Evolutionary conservation across 2,113 vertebrate species (phyloP).

Genomic region (Grus americana): DNA sequence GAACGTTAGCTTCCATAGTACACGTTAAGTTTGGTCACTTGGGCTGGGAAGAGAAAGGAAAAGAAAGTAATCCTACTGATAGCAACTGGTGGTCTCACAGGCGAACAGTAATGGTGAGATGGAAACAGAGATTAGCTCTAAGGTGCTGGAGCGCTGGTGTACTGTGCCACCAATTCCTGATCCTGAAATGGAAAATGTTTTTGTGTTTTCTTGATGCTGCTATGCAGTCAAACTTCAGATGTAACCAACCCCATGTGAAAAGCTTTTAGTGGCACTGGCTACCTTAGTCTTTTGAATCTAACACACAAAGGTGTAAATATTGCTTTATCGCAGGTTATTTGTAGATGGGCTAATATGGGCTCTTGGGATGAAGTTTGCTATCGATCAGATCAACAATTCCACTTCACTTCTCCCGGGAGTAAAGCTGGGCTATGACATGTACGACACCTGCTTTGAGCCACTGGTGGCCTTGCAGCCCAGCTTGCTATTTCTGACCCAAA

Average conservation of each 20-base stretch:
- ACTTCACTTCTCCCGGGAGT: conserved; percentile 78
- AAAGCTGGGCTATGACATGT: conserved; percentile 80
- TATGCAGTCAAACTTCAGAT: neutral
- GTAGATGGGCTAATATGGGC: conserved; percentile 73
- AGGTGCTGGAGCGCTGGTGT: neutral
- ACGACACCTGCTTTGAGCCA: conserved; percentile 77
- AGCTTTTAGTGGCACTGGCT: neutral
- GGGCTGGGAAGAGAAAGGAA: neutral
- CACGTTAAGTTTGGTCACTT: fast-evolving
- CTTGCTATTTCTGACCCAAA: conserved; percentile 75
- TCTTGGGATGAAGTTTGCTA: conserved; percentile 83
- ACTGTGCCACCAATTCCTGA: neutral
- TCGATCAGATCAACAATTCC: conserved; percentile 89
- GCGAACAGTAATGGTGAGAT: fast-evolving
- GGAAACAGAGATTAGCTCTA: neutral
- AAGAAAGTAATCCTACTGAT: neutral
- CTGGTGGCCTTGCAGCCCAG: conserved; percentile 76
- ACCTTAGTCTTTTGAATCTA: neutral
- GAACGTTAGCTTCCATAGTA: fast-evolving
- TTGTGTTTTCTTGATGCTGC: neutral
- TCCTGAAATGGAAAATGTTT: neutral
- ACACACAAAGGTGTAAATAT: neutral
- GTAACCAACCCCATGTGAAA: fast-evolving
- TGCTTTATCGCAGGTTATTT: conserved; percentile 65
- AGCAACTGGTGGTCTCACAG: neutral